Percentiles rank a stretch among this genome's conserved stretches.
Evolutionary conservation across 2,113 vertebrate genomes (phyloP).

Genomic region (Bostrychus sinensis): DNA sequence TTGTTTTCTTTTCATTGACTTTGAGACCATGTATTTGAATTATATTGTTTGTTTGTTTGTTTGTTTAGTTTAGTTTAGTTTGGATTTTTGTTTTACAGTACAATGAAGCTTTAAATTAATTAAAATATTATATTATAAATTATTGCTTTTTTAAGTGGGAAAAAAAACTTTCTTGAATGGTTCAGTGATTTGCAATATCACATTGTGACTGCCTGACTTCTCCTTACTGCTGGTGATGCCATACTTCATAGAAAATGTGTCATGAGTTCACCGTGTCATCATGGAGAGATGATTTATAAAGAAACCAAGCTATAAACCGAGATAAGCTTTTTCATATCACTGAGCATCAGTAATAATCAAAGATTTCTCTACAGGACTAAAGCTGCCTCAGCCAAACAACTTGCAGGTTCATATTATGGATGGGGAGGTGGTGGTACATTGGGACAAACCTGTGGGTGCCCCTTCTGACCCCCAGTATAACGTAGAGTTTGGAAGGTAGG

Average conservation of each 20-base stretch:
- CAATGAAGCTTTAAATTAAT: no score
- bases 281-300: not conserved
- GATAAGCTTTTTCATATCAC: not conserved
- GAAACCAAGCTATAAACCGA: not conserved
- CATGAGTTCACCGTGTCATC: no score
- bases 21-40: no score
- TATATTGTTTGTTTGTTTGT: no score
- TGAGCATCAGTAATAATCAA: not conserved
- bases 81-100: no score
- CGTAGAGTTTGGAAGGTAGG: slow-evolving; percentile 69
- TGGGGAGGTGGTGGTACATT: slow-evolving; percentile 60
- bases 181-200: not conserved
- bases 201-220: not conserved
- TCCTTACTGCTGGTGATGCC: not conserved
- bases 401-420: slow-evolving; percentile 63
- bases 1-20: no score
- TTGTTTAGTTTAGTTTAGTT: no score
- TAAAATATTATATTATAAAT: not conserved
- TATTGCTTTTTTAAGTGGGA: no score
- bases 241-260: not conserved
- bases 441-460: slow-evolving; percentile 46
- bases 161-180: not conserved
- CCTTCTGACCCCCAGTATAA: slow-evolving; percentile 50
- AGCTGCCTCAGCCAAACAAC: slow-evolving; percentile 5
- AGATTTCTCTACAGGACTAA: slow-evolving; percentile 39